Evolutionary conservation across 2,888 invertebrate genomes (phyloP).

Genomic region (Aporophyla lueneburgensis): DNA sequence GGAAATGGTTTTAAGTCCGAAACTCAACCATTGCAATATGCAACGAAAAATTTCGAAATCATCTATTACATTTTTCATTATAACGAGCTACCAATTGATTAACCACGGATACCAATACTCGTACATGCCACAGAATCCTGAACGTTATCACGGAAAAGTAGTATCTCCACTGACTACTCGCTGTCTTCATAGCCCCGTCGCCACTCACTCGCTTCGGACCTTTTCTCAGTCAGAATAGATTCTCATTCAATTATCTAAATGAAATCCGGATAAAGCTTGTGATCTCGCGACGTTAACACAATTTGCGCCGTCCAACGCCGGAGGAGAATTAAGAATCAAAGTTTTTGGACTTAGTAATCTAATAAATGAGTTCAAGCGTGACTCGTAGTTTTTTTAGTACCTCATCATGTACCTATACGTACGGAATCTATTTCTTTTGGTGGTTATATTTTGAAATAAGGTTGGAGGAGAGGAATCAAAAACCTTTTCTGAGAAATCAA

Average conservation of each 20-base stretch:
- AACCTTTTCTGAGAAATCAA: too few relatives aligned
- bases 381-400: conserved; percentile 54
- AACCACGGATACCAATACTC: too few relatives aligned
- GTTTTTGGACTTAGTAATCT: conserved; percentile 73
- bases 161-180: neutral
- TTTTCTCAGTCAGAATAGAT: conserved; percentile 87
- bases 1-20: too few relatives aligned
- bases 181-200: conserved; percentile 70
- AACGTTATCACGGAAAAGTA: too few relatives aligned
- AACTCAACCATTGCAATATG: too few relatives aligned
- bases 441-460: neutral
- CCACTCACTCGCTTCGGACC: conserved; percentile 75
- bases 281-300: conserved; percentile 86
- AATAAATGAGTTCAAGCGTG: conserved; percentile 68
- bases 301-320: conserved; percentile 81
- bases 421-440: conserved; percentile 16
- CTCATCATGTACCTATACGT: neutral
- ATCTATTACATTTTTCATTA: too few relatives aligned
- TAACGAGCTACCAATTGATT: too few relatives aligned
- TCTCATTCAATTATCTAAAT: conserved; percentile 90
- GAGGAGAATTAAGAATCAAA: conserved; percentile 77
- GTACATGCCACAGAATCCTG: too few relatives aligned
- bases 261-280: conserved; percentile 87
- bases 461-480: too few relatives aligned
- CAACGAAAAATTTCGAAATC: too few relatives aligned